Conservation (phyloP, 2,888 invertebrate species). For the Chloromyia formosa region DNA sequence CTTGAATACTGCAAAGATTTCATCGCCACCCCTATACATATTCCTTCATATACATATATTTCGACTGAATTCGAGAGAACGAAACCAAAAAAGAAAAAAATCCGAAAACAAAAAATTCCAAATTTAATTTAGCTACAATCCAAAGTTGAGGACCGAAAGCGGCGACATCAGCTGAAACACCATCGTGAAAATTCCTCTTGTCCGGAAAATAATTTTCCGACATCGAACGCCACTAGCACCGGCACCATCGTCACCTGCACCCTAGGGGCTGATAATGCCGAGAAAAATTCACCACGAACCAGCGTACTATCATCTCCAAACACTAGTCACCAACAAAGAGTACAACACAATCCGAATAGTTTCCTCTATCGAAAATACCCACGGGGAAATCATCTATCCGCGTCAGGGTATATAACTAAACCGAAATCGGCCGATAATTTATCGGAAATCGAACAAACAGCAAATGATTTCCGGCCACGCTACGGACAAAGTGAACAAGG, state of each 20-base stretch:
- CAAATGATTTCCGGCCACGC: slow-evolving; percentile 34
- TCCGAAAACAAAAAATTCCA: slow-evolving; percentile 31
- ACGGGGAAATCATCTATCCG: slow-evolving; percentile 9
- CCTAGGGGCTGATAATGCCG: slow-evolving; percentile 29
- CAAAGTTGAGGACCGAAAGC: slow-evolving; percentile 36
- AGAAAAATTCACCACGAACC: neutral
- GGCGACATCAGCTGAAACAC: neutral
- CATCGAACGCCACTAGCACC: no score
- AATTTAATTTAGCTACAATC: slow-evolving; percentile 43
- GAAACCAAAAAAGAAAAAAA: slow-evolving; percentile 34
- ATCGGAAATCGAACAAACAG: slow-evolving; percentile 30
- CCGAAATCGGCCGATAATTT: slow-evolving; percentile 38
- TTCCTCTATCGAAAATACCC: slow-evolving; percentile 33
- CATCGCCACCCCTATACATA: no score
- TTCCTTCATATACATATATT: slow-evolving; percentile 2
- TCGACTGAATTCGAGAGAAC: slow-evolving; percentile 34
- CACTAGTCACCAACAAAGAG: slow-evolving; percentile 25
- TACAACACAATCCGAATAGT: slow-evolving; percentile 37
- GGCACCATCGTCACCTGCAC: neutral
- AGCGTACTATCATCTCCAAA: neutral
- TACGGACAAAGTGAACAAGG: neutral
- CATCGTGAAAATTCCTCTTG: neutral
- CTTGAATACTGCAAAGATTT: slow-evolving; percentile 4
- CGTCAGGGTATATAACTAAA: slow-evolving; percentile 1
- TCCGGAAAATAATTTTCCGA: slow-evolving; percentile 33